Evolutionary conservation across 2,113 vertebrate species (phyloP).

Genomic region (Fregetta grallaria): DNA sequence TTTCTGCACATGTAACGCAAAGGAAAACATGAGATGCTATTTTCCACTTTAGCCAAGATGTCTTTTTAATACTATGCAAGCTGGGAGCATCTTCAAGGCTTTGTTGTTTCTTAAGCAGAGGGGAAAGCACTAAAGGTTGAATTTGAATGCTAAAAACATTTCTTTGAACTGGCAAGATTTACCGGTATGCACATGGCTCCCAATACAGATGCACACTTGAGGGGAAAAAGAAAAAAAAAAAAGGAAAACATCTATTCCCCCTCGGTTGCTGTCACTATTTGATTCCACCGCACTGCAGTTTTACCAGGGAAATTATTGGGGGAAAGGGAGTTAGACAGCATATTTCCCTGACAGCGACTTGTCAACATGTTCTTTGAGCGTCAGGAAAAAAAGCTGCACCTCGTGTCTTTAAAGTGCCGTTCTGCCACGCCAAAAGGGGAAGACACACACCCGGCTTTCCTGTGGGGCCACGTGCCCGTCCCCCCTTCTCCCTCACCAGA

Average conservation of each 20-base stretch:
- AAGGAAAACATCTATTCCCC: slow-evolving; percentile 32
- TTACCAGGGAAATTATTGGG: slow-evolving; percentile 57
- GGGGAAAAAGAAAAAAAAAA: background rate
- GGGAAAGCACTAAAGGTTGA: slow-evolving; percentile 18
- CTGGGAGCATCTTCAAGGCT: slow-evolving; percentile 50
- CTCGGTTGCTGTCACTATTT: slow-evolving; percentile 55
- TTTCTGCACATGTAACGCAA: slow-evolving; percentile 20
- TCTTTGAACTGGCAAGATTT: slow-evolving; percentile 45
- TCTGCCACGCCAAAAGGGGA: slow-evolving; percentile 7
- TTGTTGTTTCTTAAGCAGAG: slow-evolving; percentile 48
- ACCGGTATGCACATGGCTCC: background rate
- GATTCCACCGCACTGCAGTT: slow-evolving; percentile 48
- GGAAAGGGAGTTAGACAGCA: slow-evolving; percentile 44
- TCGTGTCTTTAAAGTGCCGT: background rate
- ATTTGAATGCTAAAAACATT: slow-evolving; percentile 30
- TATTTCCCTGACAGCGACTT: slow-evolving; percentile 59
- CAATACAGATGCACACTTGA: background rate
- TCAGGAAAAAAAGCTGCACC: slow-evolving; percentile 26
- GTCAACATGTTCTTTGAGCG: slow-evolving; percentile 55
- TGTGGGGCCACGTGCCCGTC: background rate
- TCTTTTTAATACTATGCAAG: slow-evolving; percentile 47
- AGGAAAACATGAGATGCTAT: slow-evolving; percentile 41
- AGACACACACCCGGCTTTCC: background rate
- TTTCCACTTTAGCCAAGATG: slow-evolving; percentile 22
- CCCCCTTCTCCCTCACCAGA: background rate